Evolutionary conservation across 2,113 vertebrate species (phyloP), one percentile per base, ranked within the genome.

Genomic region (Indicator indicator): DNA sequence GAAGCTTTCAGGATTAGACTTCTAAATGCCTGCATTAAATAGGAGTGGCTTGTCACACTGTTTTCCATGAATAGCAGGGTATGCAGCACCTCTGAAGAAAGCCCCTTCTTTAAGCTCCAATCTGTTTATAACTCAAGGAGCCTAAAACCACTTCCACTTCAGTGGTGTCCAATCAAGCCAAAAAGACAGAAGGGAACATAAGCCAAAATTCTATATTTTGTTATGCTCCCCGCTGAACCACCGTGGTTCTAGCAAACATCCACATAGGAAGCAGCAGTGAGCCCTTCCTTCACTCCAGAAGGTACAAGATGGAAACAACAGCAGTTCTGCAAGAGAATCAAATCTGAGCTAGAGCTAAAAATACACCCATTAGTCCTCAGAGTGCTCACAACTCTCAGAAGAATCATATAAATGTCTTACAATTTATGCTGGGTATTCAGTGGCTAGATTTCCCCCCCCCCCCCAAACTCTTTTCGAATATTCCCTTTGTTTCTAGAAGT

Each of bases 321-420:
- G 60, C 80, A 86, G 95, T 75, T 92, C 90, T 3, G 9, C 83
- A 88, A 88, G 33, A 88, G 42, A 92, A 93, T 50, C 46, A 86
- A 73, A 95, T 88, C 75, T 94, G 90, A 36, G 60, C 24, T 60
- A 75, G 64, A 91, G 83, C 83, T 94, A 90, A 88, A 95, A 92
- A 95, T 75, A 90, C 38, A 88, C 52, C 54, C 20, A 30, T 77
- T 63, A 78, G 76, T 62, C 88, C 0, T 0, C 5, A 72, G 62
- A 63, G 73, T 86, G 71, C 68, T 64, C 83, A 44, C 56, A 69
- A 42, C 64, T 77, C 77, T 52, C 56, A 68, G 54, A 90, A 88
- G 56, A 89, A 65, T 38, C 71, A 67, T 70, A 81, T 27, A 55
- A 52, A 42, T 14, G 28, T n/a, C 64, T 80, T 60, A n/a, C 6